Base-by-base conservation (phyloP, 2,888 invertebrate genomes). In the Ectobius pallidus region DNA sequence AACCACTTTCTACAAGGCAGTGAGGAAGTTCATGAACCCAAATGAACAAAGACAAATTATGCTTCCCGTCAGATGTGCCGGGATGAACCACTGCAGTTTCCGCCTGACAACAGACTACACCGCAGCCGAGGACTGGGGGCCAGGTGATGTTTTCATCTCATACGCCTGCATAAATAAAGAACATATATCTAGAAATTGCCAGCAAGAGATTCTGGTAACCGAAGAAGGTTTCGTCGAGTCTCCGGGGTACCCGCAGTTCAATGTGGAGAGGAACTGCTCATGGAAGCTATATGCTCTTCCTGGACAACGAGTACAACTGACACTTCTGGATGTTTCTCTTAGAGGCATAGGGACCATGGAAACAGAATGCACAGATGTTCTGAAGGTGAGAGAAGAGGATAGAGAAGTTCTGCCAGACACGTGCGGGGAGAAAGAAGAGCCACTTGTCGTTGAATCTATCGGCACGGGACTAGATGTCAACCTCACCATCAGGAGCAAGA, bases 241-340 rank as follows among this genome's bases (percentile, higher is more conserved):
- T 75, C 92, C 92, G 0, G 92, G 92, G 7, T 93, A 92, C 82
- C 92, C 93, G 0, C 86, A 89, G 77, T 92, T 88, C 82, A 92
- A 92, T 80, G 85, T 91, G 16, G 92, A 91, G 0, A 18, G 65
- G 44, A 55, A 67, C 32, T 93, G 93, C 80, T 85, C 87, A 46
- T 92, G 92, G 92, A 86, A 85, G 74, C 85, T 93, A 71, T 83
- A 83, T 58, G 89, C 89, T 1, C 83, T 88, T 61, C 85, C 86
- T 0, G 88, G 89, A 73, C 91, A 92, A 79, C 85, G 84, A 78
- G 86, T 93, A 70, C 84, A 87, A 76, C 81, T 92, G 67, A 88
- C 89, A 0, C 82, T 93, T 39, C 83, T 92, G 77, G 92, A 93
- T 81, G 86, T 92, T 75, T 89, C 91, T 74, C 85, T 92, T 78